phyloP scores from a whole-genome alignment of 2,797 vertebrate genomes.

The Cetoscarus ocellatus region DNA sequence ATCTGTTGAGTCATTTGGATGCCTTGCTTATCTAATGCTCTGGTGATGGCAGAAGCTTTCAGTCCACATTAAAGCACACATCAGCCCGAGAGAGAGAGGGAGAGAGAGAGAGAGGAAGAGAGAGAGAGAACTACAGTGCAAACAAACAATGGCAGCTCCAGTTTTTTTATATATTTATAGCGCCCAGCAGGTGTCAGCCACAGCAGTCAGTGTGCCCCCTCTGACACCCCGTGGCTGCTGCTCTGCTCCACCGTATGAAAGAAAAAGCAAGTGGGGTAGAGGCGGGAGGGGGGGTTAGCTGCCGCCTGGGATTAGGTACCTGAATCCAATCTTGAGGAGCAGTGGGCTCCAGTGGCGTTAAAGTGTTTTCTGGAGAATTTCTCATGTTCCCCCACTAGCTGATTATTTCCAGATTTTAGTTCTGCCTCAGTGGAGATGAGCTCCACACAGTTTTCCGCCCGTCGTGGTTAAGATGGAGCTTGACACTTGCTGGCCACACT shows the following conservation, averaged over 20 bases:
- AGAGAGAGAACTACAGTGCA: constrained; percentile 74
- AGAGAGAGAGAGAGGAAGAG: constrained; percentile 61
- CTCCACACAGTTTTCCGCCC: constrained; percentile 90
- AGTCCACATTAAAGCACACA: constrained; percentile 77
- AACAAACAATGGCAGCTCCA: constrained; percentile 87
- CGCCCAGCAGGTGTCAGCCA: constrained; percentile 93
- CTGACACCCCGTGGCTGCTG: constrained; percentile 92
- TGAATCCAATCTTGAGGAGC: constrained; percentile 95
- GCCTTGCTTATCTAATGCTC: constrained; percentile 72
- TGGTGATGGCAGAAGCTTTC: constrained; percentile 76
- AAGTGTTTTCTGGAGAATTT: constrained; percentile 96
- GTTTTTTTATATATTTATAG: constrained; percentile 91
- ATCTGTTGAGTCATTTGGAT: constrained; percentile 77
- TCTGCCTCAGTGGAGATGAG: constrained; percentile 93
- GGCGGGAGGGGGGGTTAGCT: constrained; percentile 80
- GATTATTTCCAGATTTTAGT: constrained; percentile 99
- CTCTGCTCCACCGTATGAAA: constrained; percentile 79
- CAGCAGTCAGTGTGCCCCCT: constrained; percentile 89
- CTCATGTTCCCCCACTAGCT: constrained; percentile 93
- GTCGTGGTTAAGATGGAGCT: constrained; percentile 90
- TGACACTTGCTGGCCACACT: constrained; percentile 77
- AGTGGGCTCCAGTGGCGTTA: constrained; percentile 94
- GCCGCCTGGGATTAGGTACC: constrained; percentile 96
- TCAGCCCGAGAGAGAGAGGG: constrained; percentile 59
- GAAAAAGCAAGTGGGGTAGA: constrained; percentile 71